A percentile compares a stretch with the other conserved stretches of the same genome.
Conservation (phyloP, 2,797 vertebrate genomes). For the Enteromius unitaeniatus region DNA sequence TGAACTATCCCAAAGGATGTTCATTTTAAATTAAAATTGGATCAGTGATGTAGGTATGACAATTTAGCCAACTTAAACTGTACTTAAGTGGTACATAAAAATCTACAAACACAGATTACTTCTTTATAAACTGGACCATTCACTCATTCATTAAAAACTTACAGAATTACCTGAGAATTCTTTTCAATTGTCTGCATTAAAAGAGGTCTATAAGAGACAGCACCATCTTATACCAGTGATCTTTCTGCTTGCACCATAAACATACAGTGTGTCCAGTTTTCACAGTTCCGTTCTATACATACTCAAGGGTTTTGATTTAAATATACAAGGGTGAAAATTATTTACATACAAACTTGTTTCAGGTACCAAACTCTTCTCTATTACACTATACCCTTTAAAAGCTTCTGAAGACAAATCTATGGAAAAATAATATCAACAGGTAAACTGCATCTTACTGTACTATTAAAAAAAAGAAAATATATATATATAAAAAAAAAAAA, state of each 20-base stretch:
- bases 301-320: slow-evolving; percentile 61
- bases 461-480: slow-evolving; percentile 41
- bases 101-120: slow-evolving; percentile 31
- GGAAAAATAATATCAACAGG: slow-evolving; percentile 61
- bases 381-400: slow-evolving; percentile 61
- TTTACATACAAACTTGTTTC: slow-evolving; percentile 71
- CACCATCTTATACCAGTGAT: slow-evolving; percentile 66
- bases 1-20: background rate
- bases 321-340: slow-evolving; percentile 69
- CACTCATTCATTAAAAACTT: slow-evolving; percentile 56
- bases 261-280: slow-evolving; percentile 78
- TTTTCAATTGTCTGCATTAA: slow-evolving; percentile 66
- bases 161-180: slow-evolving; percentile 79
- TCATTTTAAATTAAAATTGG: slow-evolving; percentile 30
- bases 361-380: slow-evolving; percentile 61
- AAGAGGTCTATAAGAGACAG: slow-evolving; percentile 61
- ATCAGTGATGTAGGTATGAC: slow-evolving; percentile 24
- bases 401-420: slow-evolving; percentile 56
- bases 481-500: too few relatives aligned
- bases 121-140: slow-evolving; percentile 65
- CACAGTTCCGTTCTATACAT: slow-evolving; percentile 79
- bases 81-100: slow-evolving; percentile 37
- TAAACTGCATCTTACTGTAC: slow-evolving; percentile 50
- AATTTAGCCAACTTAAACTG: slow-evolving; percentile 40
- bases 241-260: slow-evolving; percentile 65